Evolutionary conservation across 1,140 invertebrate genomes (phyloP), one percentile per base, ranked within the genome.

Genomic region (Drosophila ficusphila): DNA sequence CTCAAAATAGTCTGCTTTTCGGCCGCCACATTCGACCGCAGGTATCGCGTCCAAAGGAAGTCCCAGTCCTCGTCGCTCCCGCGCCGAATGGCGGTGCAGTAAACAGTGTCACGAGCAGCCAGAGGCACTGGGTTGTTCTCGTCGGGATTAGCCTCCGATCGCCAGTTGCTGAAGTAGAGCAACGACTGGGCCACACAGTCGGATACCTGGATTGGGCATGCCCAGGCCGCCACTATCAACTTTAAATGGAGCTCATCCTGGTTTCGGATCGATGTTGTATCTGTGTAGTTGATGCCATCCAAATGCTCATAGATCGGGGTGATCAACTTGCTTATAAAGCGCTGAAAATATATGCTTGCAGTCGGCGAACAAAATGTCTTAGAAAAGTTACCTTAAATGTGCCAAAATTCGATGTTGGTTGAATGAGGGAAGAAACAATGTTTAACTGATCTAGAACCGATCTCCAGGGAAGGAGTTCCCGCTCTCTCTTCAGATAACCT

Each of bases 21-120:
- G 2, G 93, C 90, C 0, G 95, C 94, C 2, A 95, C 94, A 77
- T 95, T 95, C 0, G 95, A 93, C 9, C 92, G 92, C 31, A 93
- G 79, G 79, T 96, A 97, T 34, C 95, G 92, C 14, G 94, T 79
- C 93, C 96, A 96, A 4, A 96, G 92, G 91, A 96, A 97, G 29
- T 96, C 92, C 97, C 97, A 98, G 57, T 97, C 95, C 1, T 93
- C 92, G 36, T 94, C 93, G 7, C 92, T 92, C 9, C 97, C 97
- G 60, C 95, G 86, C 58, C 92, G 92, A 0, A 98, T 92, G 0
- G 94, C 96, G 23, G 93, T 94, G 91, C 97, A 98, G 90, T 96
- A 97, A 12, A 96, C 94, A 0, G 93, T 91, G 0, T 91, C 77
- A 27, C 95, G 93, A 21, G 97, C 92, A 90, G 97, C 96, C 52